Evolutionary conservation across 2,888 invertebrate genomes (phyloP).

Genomic region (Pseudeuparius sepicola): DNA sequence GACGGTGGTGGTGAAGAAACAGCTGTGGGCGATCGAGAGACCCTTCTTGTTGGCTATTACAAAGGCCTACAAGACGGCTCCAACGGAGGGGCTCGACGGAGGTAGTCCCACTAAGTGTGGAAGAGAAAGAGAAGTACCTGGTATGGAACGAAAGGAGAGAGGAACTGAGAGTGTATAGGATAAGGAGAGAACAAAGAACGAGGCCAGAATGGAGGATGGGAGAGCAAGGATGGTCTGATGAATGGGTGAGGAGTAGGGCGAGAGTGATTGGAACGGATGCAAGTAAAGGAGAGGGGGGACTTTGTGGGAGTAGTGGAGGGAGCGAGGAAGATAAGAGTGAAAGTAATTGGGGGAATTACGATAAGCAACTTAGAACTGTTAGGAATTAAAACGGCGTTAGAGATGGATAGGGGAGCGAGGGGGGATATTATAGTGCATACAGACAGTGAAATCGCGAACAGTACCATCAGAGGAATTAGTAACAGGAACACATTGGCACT

Average conservation of each 20-base stretch:
- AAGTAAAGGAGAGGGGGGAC: constrained; percentile 1
- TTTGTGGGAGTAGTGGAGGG: constrained; percentile 3
- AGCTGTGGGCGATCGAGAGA: constrained; percentile 18
- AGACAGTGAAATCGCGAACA: too few species aligned
- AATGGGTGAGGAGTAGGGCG: not conserved
- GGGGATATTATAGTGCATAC: too few species aligned
- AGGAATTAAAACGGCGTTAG: too few species aligned
- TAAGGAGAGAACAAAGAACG: not conserved
- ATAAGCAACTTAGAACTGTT: too few species aligned
- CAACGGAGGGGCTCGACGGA: constrained; percentile 15
- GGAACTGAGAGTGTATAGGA: not conserved
- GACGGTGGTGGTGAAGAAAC: constrained; percentile 15
- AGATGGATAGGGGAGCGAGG: too few species aligned
- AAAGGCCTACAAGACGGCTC: constrained; percentile 20
- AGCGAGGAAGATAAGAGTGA: constrained; percentile 2
- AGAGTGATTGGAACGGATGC: not conserved
- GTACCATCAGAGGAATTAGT: too few species aligned
- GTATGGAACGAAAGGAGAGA: not conserved
- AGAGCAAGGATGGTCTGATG: constrained; percentile 4
- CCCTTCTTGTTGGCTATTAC: constrained; percentile 18
- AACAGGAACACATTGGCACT: too few species aligned
- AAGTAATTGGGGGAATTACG: too few species aligned
- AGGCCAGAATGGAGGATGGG: not conserved
- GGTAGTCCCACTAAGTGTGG: constrained; percentile 11
- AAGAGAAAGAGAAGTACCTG: not conserved